Evolutionary conservation across 64 coral and sea anemone genomes (phyloP).

Genomic region (Montipora efflorescens): DNA sequence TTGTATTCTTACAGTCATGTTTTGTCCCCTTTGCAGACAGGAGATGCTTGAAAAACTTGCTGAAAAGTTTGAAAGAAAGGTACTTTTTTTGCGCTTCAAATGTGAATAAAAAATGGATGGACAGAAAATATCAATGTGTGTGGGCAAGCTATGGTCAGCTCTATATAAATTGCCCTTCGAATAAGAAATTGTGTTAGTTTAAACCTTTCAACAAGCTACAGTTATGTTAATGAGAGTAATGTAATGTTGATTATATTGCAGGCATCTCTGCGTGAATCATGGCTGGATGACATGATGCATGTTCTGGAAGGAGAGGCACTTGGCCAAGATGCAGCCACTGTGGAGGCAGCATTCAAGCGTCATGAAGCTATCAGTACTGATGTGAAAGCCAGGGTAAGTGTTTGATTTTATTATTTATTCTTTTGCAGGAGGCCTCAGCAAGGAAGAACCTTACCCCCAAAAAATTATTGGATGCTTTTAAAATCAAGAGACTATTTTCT

Average conservation of each 20-base stretch:
- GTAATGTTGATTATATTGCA: not conserved
- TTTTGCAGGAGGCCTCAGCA: too few relatives aligned
- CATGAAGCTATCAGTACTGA: constrained; percentile 97
- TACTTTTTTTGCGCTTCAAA: not conserved
- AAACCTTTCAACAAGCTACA: too few relatives aligned
- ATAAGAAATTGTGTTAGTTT: too few relatives aligned
- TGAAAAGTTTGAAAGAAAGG: constrained; percentile 98
- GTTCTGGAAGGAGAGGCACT: constrained; percentile 92
- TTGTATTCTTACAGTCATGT: not conserved
- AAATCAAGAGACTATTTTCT: too few relatives aligned
- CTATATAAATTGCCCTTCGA: too few relatives aligned
- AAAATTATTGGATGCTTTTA: too few relatives aligned
- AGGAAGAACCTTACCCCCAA: too few relatives aligned
- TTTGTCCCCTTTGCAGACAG: constrained; percentile 59
- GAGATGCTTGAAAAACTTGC: constrained; percentile 92
- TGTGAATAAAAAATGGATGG: too few relatives aligned
- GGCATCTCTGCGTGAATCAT: constrained; percentile 93
- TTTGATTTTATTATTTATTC: not conserved
- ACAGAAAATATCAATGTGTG: too few relatives aligned
- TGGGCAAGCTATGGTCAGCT: too few relatives aligned
- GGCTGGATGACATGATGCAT: constrained; percentile 99
- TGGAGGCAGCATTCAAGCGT: constrained; percentile 87
- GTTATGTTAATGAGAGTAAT: too few relatives aligned
- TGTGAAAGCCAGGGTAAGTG: constrained; percentile 87
- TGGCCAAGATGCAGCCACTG: constrained; percentile 84